These are phyloP conservation scores for Seriola rivoliana DNA, from an alignment of 2,113 vertebrate species.

Conservation along the genomic window DNA sequence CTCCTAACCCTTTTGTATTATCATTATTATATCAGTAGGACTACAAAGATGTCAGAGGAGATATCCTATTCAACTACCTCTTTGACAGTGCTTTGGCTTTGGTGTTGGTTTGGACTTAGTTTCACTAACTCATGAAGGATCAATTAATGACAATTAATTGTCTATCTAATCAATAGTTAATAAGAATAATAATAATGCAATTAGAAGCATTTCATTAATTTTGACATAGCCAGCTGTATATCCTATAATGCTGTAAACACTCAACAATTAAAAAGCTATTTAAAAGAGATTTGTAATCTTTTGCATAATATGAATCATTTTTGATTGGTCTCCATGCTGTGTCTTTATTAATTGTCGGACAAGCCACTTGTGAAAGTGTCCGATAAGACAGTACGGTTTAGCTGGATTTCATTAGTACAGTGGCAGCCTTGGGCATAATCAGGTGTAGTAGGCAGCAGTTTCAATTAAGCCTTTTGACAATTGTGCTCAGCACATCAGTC, in stretches of 20 bases:
- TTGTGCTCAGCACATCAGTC: not conserved
- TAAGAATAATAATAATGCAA: too few relatives aligned
- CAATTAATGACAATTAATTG: not conserved
- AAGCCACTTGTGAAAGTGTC: not conserved
- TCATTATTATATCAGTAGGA: too few relatives aligned
- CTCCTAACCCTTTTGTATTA: too few relatives aligned
- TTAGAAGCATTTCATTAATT: not conserved
- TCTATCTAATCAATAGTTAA: not conserved
- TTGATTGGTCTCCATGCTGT: not conserved
- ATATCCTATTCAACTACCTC: too few relatives aligned
- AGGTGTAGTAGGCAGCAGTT: not conserved
- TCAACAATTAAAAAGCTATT: not conserved
- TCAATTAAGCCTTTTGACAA: not conserved
- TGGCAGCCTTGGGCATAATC: not conserved
- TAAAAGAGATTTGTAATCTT: not conserved
- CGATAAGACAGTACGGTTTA: too few relatives aligned
- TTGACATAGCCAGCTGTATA: not conserved
- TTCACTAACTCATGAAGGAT: not conserved
- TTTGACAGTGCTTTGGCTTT: not conserved
- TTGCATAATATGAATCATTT: not conserved
- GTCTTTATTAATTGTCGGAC: not conserved
- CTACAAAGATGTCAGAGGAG: too few relatives aligned
- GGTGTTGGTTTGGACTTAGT: not conserved
- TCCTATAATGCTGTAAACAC: not conserved
- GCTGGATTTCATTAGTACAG: not conserved